Base-by-base conservation (phyloP, 2,797 vertebrate genomes). In the Ctenosaura bakeri region DNA sequence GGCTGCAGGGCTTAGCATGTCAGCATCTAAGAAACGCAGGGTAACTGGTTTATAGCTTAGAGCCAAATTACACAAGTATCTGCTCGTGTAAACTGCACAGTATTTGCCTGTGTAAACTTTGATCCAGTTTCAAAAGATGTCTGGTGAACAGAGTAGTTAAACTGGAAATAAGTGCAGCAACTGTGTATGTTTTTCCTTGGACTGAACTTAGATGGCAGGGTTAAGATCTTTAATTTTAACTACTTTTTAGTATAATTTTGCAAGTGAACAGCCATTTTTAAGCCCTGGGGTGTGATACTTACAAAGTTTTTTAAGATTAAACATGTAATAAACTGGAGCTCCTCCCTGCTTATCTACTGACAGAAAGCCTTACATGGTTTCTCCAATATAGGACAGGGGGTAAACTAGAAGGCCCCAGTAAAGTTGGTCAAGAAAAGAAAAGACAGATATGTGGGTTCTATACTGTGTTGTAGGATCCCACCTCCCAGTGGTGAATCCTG, bases 121-220 rank as follows among this genome's bases (percentile, higher is more conserved):
- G 89, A 83, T 50, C 4, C 20, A 77, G 35, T 76, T 85, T 66
- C 78, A 82, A 89, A 89, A 90, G 54, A 52, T 90, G 69, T 50
- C 87, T 91, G 73, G 6, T 85, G 62, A 87, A 54, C 38, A 84
- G 6, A 80, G 83, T 90, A 87, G 95, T 89, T 83, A 64, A 6
- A 77, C 52, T 84, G 79, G n/a, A 92, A 91, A 54, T 91, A 89
- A 35, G 52, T 59, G 16, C 62, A 42, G 6, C n/a, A 38, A 3
- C 6, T 24, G 9, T 89, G 26, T 52, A 7, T 73, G 20, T 32
- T 50, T 26, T 66, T 69, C 69, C 22, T 35, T 69, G 35, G 3
- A 26, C n/a, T 81, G 18, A 7, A n/a, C 69, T 69, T 52, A 13
- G 10, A 85, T 66, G n/a, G 18, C 74, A 80, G 62, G 9, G 2